Evolutionary conservation across 2,113 vertebrate genomes (phyloP).

Genomic region (Neodontobutis hainanensis): DNA sequence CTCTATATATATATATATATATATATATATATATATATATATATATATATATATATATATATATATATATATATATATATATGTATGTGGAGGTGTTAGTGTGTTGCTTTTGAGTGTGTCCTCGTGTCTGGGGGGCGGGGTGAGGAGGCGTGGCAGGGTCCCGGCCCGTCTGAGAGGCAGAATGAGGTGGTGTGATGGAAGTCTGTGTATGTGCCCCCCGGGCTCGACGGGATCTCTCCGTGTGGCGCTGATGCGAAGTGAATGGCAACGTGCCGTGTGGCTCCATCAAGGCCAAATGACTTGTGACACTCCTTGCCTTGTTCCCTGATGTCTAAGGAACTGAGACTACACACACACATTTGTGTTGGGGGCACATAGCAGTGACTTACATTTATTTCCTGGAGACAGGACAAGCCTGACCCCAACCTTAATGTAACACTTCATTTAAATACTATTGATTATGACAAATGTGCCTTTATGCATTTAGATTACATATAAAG

Average conservation of each 20-base stretch:
- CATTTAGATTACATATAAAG: too few relatives aligned
- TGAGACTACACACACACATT: conserved; percentile 32
- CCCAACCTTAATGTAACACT: background rate
- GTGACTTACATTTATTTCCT: conserved; percentile 2
- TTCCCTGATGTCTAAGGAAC: conserved; percentile 70
- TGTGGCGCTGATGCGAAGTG: conserved; percentile 72
- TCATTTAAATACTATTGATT: background rate
- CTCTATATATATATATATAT: too few relatives aligned
- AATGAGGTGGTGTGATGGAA: conserved; percentile 41
- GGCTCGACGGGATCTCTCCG: conserved; percentile 63
- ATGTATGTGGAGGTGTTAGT: background rate
- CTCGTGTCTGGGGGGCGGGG: conserved; percentile 45
- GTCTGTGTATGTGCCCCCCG: conserved; percentile 35
- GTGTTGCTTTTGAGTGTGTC: background rate
- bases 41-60: too few relatives aligned
- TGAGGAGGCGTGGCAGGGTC: conserved; percentile 56
- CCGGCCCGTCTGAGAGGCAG: conserved; percentile 55
- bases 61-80: too few relatives aligned
- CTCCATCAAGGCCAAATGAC: conserved; percentile 72
- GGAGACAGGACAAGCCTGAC: background rate
- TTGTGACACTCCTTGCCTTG: conserved; percentile 78
- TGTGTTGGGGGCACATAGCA: conserved; percentile 2
- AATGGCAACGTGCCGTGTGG: conserved; percentile 68
- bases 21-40: too few relatives aligned
- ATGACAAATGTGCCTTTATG: too few relatives aligned